A percentile compares a stretch with the other conserved stretches of the same genome.
These are phyloP conservation scores for Laticauda colubrina DNA, from an alignment of 2,113 vertebrate species.

Conservation along the genomic window DNA sequence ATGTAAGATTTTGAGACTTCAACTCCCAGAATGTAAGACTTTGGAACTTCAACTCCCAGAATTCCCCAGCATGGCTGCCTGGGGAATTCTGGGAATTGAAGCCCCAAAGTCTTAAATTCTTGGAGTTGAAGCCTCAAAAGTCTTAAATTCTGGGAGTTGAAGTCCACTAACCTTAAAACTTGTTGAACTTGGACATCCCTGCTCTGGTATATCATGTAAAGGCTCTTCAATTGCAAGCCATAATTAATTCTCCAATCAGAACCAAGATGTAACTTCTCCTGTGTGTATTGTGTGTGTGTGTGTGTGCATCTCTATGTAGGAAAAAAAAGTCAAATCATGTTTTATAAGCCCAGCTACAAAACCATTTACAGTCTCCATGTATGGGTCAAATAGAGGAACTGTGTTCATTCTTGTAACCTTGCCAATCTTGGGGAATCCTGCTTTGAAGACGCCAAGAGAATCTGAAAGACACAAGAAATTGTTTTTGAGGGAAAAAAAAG, in stretches of 20 bases:
- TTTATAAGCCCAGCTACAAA: constrained; percentile 53
- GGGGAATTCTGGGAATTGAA: neutral
- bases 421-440: constrained; percentile 50
- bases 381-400: constrained; percentile 48
- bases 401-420: constrained; percentile 44
- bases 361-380: constrained; percentile 55
- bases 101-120: too few relatives aligned
- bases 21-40: neutral
- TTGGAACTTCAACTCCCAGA: neutral
- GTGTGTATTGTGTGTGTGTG: neutral
- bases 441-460: constrained; percentile 50
- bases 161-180: neutral
- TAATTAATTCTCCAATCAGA: constrained; percentile 51
- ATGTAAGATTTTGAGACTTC: neutral
- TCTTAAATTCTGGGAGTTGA: too few relatives aligned
- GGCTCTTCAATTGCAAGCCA: constrained; percentile 38
- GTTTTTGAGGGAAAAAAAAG: neutral
- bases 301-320: neutral
- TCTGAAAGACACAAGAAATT: constrained; percentile 45
- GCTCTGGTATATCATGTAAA: constrained; percentile 27
- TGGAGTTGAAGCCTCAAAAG: too few relatives aligned
- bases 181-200: neutral
- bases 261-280: constrained; percentile 22
- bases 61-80: neutral
- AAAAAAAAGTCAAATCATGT: constrained; percentile 50